A percentile compares a stretch with the other conserved stretches of the same genome.
Evolutionary conservation across 2,797 vertebrate genomes (phyloP).

Genomic region (Fistularia commersonii): DNA sequence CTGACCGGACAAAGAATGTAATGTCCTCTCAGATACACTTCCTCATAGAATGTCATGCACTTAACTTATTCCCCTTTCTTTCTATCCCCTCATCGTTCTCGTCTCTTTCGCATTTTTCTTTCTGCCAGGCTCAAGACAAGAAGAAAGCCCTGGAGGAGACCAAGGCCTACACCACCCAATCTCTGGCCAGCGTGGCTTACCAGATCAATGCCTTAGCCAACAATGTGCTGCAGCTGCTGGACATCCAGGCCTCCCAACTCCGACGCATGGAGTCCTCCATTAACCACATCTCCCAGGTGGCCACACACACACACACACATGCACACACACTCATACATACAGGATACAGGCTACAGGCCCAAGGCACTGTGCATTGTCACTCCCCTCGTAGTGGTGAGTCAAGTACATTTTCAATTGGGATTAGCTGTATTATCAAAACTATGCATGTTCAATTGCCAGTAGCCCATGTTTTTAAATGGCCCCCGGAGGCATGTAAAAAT

Average conservation of each 20-base stretch:
- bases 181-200: conserved; percentile 98
- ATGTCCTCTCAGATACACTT: not conserved
- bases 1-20: conserved; percentile 2
- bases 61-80: conserved; percentile 2
- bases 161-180: conserved; percentile 98
- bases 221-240: conserved; percentile 97
- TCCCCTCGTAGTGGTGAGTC: too few relatives aligned
- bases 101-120: not conserved
- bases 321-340: too few relatives aligned
- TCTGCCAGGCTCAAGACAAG: conserved; percentile 89
- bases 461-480: too few relatives aligned
- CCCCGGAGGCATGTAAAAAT: too few relatives aligned
- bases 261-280: conserved; percentile 99
- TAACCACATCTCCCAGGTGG: conserved; percentile 98
- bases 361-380: too few relatives aligned
- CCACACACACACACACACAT: conserved; percentile 3
- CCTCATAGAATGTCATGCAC: not conserved
- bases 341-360: too few relatives aligned
- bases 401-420: too few relatives aligned
- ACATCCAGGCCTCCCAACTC: conserved; percentile 97
- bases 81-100: not conserved
- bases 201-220: conserved; percentile 99
- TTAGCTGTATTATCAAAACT: too few relatives aligned
- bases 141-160: conserved; percentile 99
- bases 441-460: too few relatives aligned